Percentiles rank a stretch among this genome's conserved stretches.
phyloP scores from a whole-genome alignment of 37 sponge, comb jelly and placozoan genomes.

The Diacarnus erythraeanus region DNA sequence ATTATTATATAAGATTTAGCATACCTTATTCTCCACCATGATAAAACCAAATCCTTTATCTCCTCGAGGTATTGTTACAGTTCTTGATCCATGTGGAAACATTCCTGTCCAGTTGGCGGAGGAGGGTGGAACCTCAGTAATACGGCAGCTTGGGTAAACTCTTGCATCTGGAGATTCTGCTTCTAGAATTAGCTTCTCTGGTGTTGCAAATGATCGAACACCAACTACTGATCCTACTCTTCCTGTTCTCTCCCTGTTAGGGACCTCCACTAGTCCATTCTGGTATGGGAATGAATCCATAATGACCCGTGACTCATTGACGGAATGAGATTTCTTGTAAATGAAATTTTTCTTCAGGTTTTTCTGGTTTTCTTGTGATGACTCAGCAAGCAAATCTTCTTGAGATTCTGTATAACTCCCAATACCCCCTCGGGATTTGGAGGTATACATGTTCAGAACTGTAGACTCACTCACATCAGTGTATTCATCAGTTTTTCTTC shows the following conservation, averaged over 20 bases:
- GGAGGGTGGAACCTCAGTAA: not conserved
- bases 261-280: not conserved
- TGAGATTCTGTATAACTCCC: slow-evolving; percentile 58
- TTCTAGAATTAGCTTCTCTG: slow-evolving; percentile 30
- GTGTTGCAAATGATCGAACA: not conserved
- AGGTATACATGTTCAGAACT: not conserved
- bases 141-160: not conserved
- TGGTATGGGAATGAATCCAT: slow-evolving; percentile 7
- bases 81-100: slow-evolving; percentile 30
- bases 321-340: not conserved
- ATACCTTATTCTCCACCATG: slow-evolving; percentile 55
- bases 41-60: slow-evolving; percentile 67
- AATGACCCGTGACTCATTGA: not conserved
- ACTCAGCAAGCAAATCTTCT: slow-evolving; percentile 36
- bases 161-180: not conserved
- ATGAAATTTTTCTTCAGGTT: not conserved
- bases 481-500: too few species aligned
- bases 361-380: slow-evolving; percentile 1
- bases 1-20: not conserved
- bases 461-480: too few species aligned
- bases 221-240: slow-evolving; percentile 24
- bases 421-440: not conserved
- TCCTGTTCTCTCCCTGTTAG: not conserved
- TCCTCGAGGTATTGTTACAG: slow-evolving; percentile 46
- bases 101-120: not conserved